Base-by-base conservation (phyloP, 2,888 invertebrate species). In the Sarcophaga caerulescens region DNA sequence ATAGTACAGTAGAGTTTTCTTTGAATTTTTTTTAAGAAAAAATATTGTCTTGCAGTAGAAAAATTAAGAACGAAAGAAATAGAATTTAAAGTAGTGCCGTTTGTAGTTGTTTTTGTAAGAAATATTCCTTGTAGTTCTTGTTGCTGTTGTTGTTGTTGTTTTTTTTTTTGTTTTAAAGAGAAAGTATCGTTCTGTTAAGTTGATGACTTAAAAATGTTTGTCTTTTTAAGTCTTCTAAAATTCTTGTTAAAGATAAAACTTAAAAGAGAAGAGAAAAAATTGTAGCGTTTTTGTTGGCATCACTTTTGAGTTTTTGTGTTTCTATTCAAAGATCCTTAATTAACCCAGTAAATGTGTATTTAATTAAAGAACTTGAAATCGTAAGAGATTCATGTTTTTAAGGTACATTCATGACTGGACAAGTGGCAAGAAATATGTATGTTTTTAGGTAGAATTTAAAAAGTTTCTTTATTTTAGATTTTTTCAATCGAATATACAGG, bases 151-250 rank as follows among this genome's bases (percentile, higher is more conserved):
- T 35, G n/a, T n/a, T n/a, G n/a, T n/a, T n/a, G n/a, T n/a, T n/a
- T n/a, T n/a, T n/a, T n/a, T n/a, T n/a, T n/a, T n/a, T n/a, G n/a
- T 21, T 57, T 21, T 69, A 3, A n/a, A 25, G 10, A 59, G 59
- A 74, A 52, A 74, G 83, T 60, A 68, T 52, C 69, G 69, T 80
- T 68, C 80, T 83, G 83, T 83, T 83, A 80, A 62, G 73, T 81
- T 80, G 79, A 68, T 77, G 68, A 68, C 79, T 84, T 79, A 77
- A 80, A 81, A 62, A 35, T 35, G 35, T 35, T 35, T 35, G 35
- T 52, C 73, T 60, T 14, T 82, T 82, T 77, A 11, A 68, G 73
- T 35, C 80, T 80, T 73, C 74, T 74, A 80, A 81, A 74, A 74
- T 74, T 81, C 80, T 80, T 73, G n/a, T 59, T 66, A n/a, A 5